A percentile compares a stretch with the other conserved stretches of the same genome.
phyloP scores from a whole-genome alignment of 92 coral and sea anemone genomes.

The Porites rus region DNA sequence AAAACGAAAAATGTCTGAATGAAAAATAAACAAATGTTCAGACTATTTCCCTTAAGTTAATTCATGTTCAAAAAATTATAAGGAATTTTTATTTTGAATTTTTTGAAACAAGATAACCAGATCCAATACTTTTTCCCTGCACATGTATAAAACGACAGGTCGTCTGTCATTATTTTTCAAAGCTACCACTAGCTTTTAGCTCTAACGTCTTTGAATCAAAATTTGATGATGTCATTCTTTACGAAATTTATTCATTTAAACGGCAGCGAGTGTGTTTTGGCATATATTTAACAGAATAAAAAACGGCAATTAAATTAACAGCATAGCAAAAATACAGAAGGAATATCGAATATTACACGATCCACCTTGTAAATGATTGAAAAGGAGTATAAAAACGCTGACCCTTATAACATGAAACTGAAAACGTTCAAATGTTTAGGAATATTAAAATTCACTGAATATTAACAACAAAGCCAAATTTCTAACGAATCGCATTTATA shows the following conservation, averaged over 20 bases:
- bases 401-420: background rate
- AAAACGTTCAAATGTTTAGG: background rate
- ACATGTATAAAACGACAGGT: too few species aligned
- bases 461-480: conserved; percentile 21
- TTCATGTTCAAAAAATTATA: too few species aligned
- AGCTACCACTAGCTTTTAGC: background rate
- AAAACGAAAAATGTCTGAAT: too few species aligned
- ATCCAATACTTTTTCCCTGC: background rate
- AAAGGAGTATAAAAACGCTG: background rate
- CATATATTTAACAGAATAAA: background rate
- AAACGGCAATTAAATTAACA: conserved; percentile 5
- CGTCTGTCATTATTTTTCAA: background rate
- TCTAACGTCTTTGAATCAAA: conserved; percentile 24
- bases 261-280: background rate
- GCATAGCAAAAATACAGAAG: conserved; percentile 2
- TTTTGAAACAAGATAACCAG: too few species aligned
- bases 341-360: background rate
- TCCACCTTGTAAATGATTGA: background rate
- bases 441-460: background rate
- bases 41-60: too few species aligned
- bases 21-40: too few species aligned
- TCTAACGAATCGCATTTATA: background rate
- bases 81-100: too few species aligned
- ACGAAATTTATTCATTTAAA: conserved; percentile 3
- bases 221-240: background rate